Base-by-base conservation (phyloP, 2,888 invertebrate genomes). In the Morinoia aosen region DNA sequence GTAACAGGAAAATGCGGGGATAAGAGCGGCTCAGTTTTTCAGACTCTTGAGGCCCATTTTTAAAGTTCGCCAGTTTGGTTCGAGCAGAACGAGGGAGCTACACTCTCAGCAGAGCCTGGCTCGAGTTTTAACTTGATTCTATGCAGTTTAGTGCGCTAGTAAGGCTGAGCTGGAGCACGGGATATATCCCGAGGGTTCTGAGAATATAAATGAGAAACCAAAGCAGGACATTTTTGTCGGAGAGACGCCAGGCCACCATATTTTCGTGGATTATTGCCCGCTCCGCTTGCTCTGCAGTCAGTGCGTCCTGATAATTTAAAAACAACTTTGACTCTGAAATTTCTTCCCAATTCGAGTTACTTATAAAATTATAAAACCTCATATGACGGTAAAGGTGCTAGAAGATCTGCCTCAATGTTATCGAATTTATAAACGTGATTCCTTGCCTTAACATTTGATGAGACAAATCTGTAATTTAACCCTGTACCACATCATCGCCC, bases 1-100 rank as follows among this genome's bases (percentile, higher is more conserved):
- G 76, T 76, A 76, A 76, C 76, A 76, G 76, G 76, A 76, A 76
- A 76, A 76, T 76, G 76, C 76, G 76, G 76, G 76, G 76, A 76
- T 76, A 76, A 76, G 76, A 76, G 76, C 76, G 76, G 76, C 76
- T 76, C 76, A 76, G 76, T 76, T 76, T 76, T 76, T 76, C 76
- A 76, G 76, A 76, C 76, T 76, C 76, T 33, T 76, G 76, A 76
- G 76, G 76, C 76, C 76, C 76, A 19, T 76, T 76, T 76, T 76
- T 76, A 76, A 76, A 76, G 76, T 76, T 76, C 76, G 33, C 76
- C 76, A 76, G 76, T 76, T 76, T 76, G 76, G 76, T 76, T 76
- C 25, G 76, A 33, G 76, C 76, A 76, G 76, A 76, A 76, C 76
- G 76, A 76, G 76, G 76, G 33, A 33, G 76, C 76, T 33, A 76